phyloP scores from a whole-genome alignment of 1,140 invertebrate species.

The Homalodisca vitripennis region DNA sequence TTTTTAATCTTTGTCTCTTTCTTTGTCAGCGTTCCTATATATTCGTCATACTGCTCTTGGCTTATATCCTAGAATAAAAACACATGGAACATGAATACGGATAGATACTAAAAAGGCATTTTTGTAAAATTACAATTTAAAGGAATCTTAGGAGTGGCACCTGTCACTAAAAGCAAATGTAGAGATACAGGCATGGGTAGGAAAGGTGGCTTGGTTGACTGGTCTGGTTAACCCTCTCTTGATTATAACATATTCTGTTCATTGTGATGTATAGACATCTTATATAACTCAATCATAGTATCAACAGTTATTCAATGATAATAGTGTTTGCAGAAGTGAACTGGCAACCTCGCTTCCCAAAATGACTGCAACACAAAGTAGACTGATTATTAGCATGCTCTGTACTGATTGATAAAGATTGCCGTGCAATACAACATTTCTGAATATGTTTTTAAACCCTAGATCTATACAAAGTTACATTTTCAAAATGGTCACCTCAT shows the following conservation, averaged over 20 bases:
- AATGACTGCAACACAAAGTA: too few species aligned
- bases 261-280: too few species aligned
- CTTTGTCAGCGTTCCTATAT: neutral
- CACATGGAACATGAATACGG: neutral
- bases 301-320: too few species aligned
- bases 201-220: neutral
- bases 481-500: too few species aligned
- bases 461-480: too few species aligned
- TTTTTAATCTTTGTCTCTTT: conserved; percentile 6
- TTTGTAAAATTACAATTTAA: neutral
- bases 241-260: neutral
- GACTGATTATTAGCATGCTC: too few species aligned
- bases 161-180: neutral
- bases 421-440: too few species aligned
- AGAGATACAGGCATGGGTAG: neutral
- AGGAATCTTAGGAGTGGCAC: neutral
- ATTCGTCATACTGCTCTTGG: neutral
- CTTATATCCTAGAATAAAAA: neutral
- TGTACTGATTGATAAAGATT: too few species aligned
- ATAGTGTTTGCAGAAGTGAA: too few species aligned
- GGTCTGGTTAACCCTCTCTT: neutral
- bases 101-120: neutral
- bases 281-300: too few species aligned
- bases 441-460: too few species aligned
- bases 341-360: too few species aligned